Conservation (phyloP, 1,140 invertebrate genomes). For the Spodoptera litura region DNA sequence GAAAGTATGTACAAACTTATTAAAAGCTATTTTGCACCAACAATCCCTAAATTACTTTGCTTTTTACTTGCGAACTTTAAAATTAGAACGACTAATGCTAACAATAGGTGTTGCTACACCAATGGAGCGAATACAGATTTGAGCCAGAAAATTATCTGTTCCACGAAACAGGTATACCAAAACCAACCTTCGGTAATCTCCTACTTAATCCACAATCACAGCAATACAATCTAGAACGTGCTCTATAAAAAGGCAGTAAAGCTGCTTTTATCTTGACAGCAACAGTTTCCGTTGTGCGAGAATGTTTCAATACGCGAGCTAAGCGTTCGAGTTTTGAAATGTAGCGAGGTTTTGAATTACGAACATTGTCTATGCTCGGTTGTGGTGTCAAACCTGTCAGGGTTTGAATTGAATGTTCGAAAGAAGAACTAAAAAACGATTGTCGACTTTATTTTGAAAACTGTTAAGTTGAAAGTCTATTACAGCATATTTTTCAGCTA, state of each 20-base stretch:
- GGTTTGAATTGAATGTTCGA: too few species aligned
- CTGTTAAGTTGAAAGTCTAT: too few species aligned
- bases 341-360: too few species aligned
- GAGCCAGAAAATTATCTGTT: background rate
- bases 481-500: too few species aligned
- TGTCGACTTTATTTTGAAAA: too few species aligned
- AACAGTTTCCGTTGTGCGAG: background rate
- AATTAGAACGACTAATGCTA: background rate
- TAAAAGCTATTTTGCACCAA: too few species aligned
- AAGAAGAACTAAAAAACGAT: too few species aligned
- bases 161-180: slow-evolving; percentile 5
- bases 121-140: background rate
- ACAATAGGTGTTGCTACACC: background rate
- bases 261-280: background rate
- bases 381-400: too few species aligned
- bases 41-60: too few species aligned
- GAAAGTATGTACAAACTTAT: background rate
- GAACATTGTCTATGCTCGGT: background rate
- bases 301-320: background rate
- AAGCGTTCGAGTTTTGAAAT: background rate
- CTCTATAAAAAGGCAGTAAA: slow-evolving; percentile 14
- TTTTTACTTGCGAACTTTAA: too few species aligned
- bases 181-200: slow-evolving; percentile 1
- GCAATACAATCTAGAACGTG: background rate
- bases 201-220: background rate